Percentiles rank a stretch among this genome's conserved stretches.
phyloP scores from a whole-genome alignment of 2,113 vertebrate species.

The Chamaea fasciata region DNA sequence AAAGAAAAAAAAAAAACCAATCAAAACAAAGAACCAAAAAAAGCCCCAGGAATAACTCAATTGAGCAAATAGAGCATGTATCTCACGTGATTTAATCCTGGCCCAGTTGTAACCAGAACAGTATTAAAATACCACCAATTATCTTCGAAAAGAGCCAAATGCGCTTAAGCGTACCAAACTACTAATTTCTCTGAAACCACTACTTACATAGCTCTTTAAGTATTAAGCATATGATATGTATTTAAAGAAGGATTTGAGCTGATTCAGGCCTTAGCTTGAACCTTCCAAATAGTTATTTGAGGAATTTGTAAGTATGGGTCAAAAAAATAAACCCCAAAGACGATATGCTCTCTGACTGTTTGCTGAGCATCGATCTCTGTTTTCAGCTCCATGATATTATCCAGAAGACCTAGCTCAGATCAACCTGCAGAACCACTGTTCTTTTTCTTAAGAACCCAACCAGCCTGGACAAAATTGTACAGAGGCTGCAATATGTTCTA shows the following conservation, averaged over 20 bases:
- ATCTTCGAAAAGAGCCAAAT: background rate
- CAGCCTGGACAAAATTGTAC: background rate
- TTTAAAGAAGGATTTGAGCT: background rate
- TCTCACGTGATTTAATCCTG: background rate
- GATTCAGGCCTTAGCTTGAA: background rate
- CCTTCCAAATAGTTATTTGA: background rate
- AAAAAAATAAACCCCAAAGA: background rate
- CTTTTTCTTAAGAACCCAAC: background rate
- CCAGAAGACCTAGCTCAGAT: background rate
- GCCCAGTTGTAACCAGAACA: background rate
- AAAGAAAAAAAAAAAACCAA: rapidly evolving
- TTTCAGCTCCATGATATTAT: background rate
- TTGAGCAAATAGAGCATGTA: background rate
- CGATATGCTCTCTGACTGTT: background rate
- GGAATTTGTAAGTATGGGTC: background rate
- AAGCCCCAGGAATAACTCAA: background rate
- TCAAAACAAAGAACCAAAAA: background rate
- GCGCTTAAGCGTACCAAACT: background rate
- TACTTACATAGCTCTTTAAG: background rate
- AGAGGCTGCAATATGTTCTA: background rate
- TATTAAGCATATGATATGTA: background rate
- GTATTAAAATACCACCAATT: background rate
- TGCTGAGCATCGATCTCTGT: background rate
- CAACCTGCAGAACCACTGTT: background rate
- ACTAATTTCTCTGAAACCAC: background rate